phyloP scores from a whole-genome alignment of 2,113 vertebrate genomes.

The Erpornis zantholeuca region DNA sequence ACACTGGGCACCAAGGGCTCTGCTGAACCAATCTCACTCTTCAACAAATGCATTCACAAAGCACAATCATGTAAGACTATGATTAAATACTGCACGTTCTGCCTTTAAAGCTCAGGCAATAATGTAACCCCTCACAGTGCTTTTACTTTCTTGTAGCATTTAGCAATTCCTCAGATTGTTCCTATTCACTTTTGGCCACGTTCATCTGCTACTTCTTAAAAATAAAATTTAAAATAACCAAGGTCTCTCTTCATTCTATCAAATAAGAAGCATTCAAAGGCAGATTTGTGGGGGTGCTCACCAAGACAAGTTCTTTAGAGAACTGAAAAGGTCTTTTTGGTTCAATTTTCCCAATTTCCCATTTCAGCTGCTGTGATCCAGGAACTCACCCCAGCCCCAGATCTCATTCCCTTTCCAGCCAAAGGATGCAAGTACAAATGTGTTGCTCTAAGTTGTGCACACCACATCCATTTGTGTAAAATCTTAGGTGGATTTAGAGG shows the following conservation, averaged over 20 bases:
- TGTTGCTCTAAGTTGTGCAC: neutral
- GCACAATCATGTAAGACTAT: fast-evolving
- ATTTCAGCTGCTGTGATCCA: neutral
- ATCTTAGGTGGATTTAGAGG: neutral
- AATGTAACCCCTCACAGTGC: neutral
- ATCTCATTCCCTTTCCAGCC: neutral
- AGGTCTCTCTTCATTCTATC: neutral
- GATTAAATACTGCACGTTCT: neutral
- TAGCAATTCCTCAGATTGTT: neutral
- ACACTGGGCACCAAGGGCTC: neutral
- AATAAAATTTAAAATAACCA: neutral
- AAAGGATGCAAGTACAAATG: neutral
- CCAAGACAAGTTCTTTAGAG: neutral
- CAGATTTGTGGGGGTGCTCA: neutral
- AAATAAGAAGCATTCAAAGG: neutral
- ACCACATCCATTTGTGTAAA: neutral
- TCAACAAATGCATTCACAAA: neutral
- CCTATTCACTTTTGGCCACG: neutral
- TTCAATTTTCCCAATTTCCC: neutral
- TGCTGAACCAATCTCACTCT: neutral
- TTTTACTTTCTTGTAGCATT: neutral
- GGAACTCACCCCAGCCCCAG: neutral
- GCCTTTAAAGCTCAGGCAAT: neutral
- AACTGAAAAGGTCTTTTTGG: neutral
- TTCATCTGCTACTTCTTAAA: neutral